These are phyloP conservation scores for Zeus faber DNA, from an alignment of 2,113 vertebrate species.

Conservation along the genomic window DNA sequence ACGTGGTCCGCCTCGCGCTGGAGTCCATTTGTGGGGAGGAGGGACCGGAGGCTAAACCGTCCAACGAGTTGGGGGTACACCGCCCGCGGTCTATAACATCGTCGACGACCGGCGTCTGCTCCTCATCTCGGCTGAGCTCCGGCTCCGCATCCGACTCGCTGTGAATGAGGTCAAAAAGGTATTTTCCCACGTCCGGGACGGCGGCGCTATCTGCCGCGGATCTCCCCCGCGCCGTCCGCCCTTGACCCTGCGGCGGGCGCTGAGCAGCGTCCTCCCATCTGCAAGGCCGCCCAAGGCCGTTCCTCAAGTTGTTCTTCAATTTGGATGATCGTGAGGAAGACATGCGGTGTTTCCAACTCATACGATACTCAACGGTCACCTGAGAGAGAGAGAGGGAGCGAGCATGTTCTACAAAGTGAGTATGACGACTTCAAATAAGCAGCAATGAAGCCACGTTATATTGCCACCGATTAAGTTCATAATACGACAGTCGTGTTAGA, in stretches of 20 bases:
- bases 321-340: slow-evolving; percentile 9
- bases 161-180: slow-evolving; percentile 29
- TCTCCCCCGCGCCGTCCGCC: neutral
- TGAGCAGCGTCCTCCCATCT: neutral
- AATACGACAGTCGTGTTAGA: too few relatives aligned
- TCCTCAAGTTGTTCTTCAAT: neutral
- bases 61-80: neutral
- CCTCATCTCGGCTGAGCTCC: neutral
- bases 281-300: slow-evolving; percentile 1
- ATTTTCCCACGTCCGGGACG: neutral
- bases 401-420: neutral
- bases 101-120: too few relatives aligned
- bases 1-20: neutral
- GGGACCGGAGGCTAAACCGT: neutral
- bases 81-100: too few relatives aligned
- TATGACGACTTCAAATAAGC: too few relatives aligned
- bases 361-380: slow-evolving; percentile 31
- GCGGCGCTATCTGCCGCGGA: fast-evolving
- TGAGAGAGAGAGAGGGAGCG: slow-evolving; percentile 10
- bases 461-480: too few relatives aligned
- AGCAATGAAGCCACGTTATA: too few relatives aligned
- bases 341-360: slow-evolving; percentile 35
- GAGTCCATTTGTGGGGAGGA: neutral
- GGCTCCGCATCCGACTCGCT: fast-evolving
- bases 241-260: neutral